Evolutionary conservation across 2,113 vertebrate species (phyloP), one percentile per base, ranked within the genome.

Genomic region (Triplophysa dalaica): DNA sequence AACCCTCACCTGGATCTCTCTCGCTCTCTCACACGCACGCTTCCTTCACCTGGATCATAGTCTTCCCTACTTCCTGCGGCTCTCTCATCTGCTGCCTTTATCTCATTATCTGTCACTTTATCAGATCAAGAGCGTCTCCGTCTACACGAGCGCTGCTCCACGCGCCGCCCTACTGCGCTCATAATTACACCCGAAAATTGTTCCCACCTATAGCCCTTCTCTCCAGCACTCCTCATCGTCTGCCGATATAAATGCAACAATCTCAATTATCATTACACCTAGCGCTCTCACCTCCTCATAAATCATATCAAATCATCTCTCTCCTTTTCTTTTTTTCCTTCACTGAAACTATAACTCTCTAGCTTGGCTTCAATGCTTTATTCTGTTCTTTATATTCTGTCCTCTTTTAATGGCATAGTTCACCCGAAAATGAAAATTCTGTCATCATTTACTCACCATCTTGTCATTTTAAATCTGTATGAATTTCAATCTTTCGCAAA

Each of bases 171-270:
- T 76, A 43, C 88, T 86, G 88, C 77, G 88, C 58, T 81, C 77
- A 87, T 91, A 87, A 87, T 89, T 89, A 89, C 79, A 50, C 3
- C 75, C 58, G 65, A 77, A 89, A 89, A 90, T 88, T 88, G 83
- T 80, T 85, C 83, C 75, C 60, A 68, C 83, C 77, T 82, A 48
- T 69, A 85, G 85, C 82, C 84, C 81, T 70, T 56, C 70, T 76
- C 70, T 75, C 43, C n/a, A 48, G 16, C 56, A 29, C 73, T 8
- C 69, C 58, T 61, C 65, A 52, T 65, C 48, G 8, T 65, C 62
- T 41, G 45, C 14, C 11, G 2, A 43, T 66, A 21, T 29, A 48
- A 63, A 63, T 64, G 73, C 62, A 75, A 80, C 68, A 63, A 72
- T 80, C 60, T 72, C 60, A 80, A 72, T 80, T 70, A 80, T 74